phyloP scores from a whole-genome alignment of 2,113 vertebrate genomes.

The Motacilla alba region DNA sequence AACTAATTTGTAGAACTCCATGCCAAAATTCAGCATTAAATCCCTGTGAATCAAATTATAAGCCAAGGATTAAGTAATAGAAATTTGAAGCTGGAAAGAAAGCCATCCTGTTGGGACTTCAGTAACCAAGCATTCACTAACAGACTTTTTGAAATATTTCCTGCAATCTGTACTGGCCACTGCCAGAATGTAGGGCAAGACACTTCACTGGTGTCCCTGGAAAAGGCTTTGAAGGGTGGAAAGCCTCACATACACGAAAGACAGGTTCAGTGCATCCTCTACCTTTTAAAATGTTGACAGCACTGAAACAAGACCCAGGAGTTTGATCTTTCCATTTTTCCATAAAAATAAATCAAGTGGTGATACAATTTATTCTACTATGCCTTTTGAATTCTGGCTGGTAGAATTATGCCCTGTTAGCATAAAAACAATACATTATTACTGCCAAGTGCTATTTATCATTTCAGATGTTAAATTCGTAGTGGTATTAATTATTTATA shows the following conservation, averaged over 20 bases:
- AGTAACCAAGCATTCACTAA: background rate
- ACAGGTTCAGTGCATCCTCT: background rate
- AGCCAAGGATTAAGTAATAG: background rate
- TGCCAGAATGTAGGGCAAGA: background rate
- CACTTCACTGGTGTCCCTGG: background rate
- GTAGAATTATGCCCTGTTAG: background rate
- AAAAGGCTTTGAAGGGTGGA: background rate
- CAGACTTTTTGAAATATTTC: background rate
- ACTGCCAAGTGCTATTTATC: conserved; percentile 26
- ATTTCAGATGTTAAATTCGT: conserved; percentile 29
- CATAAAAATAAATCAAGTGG: background rate
- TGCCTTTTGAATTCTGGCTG: background rate
- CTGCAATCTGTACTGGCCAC: background rate
- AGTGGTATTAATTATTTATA: conserved; percentile 59
- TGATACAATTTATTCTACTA: background rate
- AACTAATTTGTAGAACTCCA: background rate
- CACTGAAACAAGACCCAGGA: background rate
- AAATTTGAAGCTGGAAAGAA: background rate
- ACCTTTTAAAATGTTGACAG: background rate
- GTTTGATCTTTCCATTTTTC: background rate
- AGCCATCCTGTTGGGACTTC: background rate
- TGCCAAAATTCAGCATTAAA: background rate
- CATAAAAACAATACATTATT: conserved; percentile 33
- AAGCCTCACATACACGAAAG: background rate
- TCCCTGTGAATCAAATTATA: background rate